These are phyloP conservation scores for Baccha elongata DNA, from an alignment of 2,888 invertebrate genomes.

Conservation along the genomic window DNA sequence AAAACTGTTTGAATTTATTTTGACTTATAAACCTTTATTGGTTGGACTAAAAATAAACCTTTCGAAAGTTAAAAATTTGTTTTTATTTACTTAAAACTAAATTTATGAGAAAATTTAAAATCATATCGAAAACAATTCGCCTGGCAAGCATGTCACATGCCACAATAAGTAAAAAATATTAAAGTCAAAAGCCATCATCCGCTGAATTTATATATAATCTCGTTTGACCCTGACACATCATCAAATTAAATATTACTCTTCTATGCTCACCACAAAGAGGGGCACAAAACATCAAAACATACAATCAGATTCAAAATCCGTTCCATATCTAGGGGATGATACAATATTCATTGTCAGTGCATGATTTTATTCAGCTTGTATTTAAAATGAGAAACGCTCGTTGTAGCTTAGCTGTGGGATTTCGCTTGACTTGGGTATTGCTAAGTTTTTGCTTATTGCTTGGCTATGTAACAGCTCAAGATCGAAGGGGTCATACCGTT, in stretches of 20 bases:
- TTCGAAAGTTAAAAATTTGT: too few species aligned
- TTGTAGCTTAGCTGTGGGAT: slow-evolving; percentile 49
- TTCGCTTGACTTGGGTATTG: slow-evolving; percentile 58
- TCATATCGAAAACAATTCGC: too few species aligned
- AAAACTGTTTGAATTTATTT: too few species aligned
- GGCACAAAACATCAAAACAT: slow-evolving; percentile 17
- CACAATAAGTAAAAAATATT: too few species aligned
- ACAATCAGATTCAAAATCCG: slow-evolving; percentile 29
- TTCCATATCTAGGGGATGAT: slow-evolving; percentile 47
- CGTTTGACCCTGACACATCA: slow-evolving; percentile 69
- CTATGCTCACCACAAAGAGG: background rate
- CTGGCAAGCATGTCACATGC: too few species aligned
- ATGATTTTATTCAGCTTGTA: slow-evolving; percentile 58
- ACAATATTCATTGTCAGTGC: slow-evolving; percentile 52
- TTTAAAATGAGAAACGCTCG: slow-evolving; percentile 67
- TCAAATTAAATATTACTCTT: slow-evolving; percentile 39
- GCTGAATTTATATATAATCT: slow-evolving; percentile 27
- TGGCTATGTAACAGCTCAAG: slow-evolving; percentile 53
- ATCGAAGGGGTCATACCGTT: slow-evolving; percentile 76
- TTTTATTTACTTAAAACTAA: too few species aligned
- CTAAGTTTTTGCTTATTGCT: slow-evolving; percentile 54
- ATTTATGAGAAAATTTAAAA: too few species aligned
- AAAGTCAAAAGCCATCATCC: too few species aligned
- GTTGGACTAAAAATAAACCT: too few species aligned
- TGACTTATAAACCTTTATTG: too few species aligned